Evolutionary conservation across 2,113 vertebrate species (phyloP).

Genomic region (Lucifuga dentata): DNA sequence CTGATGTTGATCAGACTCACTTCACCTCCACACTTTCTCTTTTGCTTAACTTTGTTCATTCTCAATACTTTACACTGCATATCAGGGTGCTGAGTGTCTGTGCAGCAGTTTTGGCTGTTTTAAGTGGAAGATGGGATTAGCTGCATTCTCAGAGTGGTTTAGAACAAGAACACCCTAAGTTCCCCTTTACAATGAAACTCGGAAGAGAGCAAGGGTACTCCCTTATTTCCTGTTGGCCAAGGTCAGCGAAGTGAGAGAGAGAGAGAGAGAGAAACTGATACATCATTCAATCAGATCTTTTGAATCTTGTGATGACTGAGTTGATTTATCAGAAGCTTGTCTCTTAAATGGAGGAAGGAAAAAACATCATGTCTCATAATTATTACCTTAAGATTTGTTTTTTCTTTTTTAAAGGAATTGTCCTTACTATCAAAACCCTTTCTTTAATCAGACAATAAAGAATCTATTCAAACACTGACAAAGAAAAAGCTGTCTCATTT

Average conservation of each 20-base stretch:
- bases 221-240: conserved; percentile 9
- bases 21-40: no score
- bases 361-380: no score
- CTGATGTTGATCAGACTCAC: no score
- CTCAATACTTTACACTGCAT: conserved; percentile 16
- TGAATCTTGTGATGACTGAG: not conserved
- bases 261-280: not conserved
- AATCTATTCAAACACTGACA: conserved; percentile 12
- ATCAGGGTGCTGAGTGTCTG: conserved; percentile 42
- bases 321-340: no score
- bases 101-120: conserved; percentile 47
- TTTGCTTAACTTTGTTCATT: no score
- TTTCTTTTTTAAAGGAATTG: no score
- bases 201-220: not conserved
- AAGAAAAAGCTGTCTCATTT: not conserved
- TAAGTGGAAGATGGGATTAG: conserved; percentile 63
- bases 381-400: no score
- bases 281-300: no score
- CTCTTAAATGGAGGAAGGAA: no score
- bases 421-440: not conserved
- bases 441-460: not conserved
- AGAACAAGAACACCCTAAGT: conserved; percentile 54
- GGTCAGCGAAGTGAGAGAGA: conserved; percentile 5
- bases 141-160: conserved; percentile 60
- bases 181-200: conserved; percentile 43